Base-by-base conservation (phyloP, 2,113 vertebrate genomes). In the Oostethus manadensis region DNA sequence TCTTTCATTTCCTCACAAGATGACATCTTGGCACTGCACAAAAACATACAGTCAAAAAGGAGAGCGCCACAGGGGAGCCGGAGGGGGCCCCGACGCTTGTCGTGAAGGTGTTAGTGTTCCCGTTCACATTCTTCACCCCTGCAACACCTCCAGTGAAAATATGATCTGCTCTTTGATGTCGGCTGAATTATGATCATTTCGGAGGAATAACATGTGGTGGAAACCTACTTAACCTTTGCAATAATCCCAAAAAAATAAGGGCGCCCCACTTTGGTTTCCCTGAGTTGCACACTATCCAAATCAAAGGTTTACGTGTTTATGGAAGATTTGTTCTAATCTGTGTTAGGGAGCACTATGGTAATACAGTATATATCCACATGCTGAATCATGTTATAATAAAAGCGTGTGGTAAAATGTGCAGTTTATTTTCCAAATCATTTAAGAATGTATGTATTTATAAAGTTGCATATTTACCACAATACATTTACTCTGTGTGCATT, bases 1-100 rank as follows among this genome's bases (percentile, higher is more conserved):
- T 46, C 64, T 81, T 79, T 78, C 69, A 61, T 82, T 79, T 80
- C 74, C 77, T 74, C 70, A 54, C 65, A 71, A 70, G 71, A 79
- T 70, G 71, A 73, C 68, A 71, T 80, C 75, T 84, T 62, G 58
- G 60, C 16, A 22, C 50, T 51, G 62, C 21, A 54, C 51, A 70
- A 80, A n/a, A 78, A 82, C 79, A 42, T 13, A 42, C 38, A 42
- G 11, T 13, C 20, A 40, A 8, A 54, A 54, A 86, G 82, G 79
- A 78, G 70, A 70, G 23, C 58, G 54, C 73, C 71, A 73, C 53
- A 0, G 72, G 74, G 64, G 48, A 81, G 83, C 86, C 47, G 11
- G 16, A 62, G 68, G 45, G 29, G 70, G 65, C 68, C 60, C 38
- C 6, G 56, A 47, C 53, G n/a, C 71, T 53, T 21, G 10, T 75